Evolutionary conservation across 2,888 invertebrate genomes (phyloP), one percentile per base, ranked within the genome.

Genomic region (Palloptera scutellata): DNA sequence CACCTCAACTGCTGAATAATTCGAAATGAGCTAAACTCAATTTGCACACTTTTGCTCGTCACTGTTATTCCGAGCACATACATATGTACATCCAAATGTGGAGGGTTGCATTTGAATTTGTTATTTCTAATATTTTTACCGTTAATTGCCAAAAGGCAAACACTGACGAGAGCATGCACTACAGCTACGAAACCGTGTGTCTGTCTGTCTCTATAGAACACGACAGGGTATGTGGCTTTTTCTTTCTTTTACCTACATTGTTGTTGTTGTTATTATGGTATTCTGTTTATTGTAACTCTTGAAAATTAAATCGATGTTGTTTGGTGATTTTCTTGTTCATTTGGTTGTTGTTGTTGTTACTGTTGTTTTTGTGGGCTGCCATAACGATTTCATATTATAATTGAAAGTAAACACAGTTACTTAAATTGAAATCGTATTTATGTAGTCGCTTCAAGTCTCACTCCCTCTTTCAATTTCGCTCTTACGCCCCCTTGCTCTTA

Each of bases 71-170:
- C 30, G 2, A 2, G 6, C 30, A 30, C 30, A 30, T 6, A 4
- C 30, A 30, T 6, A n/a, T n/a, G n/a, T n/a, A 30, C 30, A 30
- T 30, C 2, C 30, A 30, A 30, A 30, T 30, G 30, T 30, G 30
- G 30, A 6, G 30, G 41, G 15, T 3, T 12, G 41, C 5, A 59
- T 17, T 41, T 11, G 41, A 61, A 45, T 11, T 42, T 42, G 12
- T 51, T 48, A 13, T 65, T 60, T 63, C 45, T 45, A 15, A 59
- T 43, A 41, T 75, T 74, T 77, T 70, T 68, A 45, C 68, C 74
- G 73, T 72, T 79, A 79, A 80, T 78, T 79, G 73, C 76, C 69
- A 73, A 77, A 73, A 78, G 72, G 70, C 72, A 61, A 61, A 70
- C 69, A 66, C 57, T 68, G 9, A 10, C 19, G 42, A 15, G 13